Conservation (phyloP, 2,888 invertebrate genomes). For the Lepidonotus clava region DNA sequence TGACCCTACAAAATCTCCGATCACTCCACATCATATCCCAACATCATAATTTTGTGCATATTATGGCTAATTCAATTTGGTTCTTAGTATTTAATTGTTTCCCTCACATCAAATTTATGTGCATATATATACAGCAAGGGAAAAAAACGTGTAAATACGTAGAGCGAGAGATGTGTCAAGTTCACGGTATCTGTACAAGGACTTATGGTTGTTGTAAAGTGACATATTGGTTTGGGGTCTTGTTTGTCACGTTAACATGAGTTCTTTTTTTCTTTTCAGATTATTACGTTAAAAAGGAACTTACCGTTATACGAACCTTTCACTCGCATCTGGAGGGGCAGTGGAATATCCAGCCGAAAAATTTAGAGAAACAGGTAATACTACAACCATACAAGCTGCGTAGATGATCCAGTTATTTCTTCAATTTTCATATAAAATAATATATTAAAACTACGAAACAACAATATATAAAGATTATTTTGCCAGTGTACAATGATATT, state of each 20-base stretch:
- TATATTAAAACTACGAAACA: background rate
- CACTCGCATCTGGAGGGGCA: slow-evolving; percentile 97
- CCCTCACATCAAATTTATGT: no score
- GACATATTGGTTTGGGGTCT: no score
- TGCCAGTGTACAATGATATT: background rate
- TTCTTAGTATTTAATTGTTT: no score
- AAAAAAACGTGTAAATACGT: no score
- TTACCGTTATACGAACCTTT: slow-evolving; percentile 93
- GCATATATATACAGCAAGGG: no score
- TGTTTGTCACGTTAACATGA: no score
- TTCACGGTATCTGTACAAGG: no score
- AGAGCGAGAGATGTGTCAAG: no score
- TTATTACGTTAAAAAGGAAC: slow-evolving; percentile 89
- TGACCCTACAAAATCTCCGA: background rate
- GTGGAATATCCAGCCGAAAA: slow-evolving; percentile 90
- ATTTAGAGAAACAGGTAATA: slow-evolving; percentile 90
- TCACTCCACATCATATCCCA: no score
- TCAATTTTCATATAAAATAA: background rate
- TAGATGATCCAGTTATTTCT: background rate
- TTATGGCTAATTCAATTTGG: no score
- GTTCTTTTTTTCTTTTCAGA: slow-evolving; percentile 82
- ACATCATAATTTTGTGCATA: no score
- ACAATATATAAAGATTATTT: background rate
- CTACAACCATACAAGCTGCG: background rate
- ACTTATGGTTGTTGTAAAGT: no score